phyloP scores from a whole-genome alignment of 2,113 vertebrate species.

The Synodontis membranacea region DNA sequence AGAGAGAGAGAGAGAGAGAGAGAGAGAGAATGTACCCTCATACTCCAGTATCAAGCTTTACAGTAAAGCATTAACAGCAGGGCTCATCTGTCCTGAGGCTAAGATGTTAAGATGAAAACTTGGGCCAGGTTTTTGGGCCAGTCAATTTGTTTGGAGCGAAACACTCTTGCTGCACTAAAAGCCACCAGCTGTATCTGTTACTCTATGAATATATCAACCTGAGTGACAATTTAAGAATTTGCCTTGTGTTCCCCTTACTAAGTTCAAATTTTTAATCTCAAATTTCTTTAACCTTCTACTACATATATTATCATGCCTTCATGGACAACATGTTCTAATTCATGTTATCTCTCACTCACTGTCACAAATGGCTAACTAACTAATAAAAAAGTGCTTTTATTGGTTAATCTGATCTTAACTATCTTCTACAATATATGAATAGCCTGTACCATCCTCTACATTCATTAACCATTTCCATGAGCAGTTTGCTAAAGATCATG shows the following conservation, averaged over 20 bases:
- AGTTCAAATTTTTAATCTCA: neutral
- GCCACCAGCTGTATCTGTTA: constrained; percentile 69
- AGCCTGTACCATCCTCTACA: neutral
- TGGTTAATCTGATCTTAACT: neutral
- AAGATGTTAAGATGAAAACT: constrained; percentile 63
- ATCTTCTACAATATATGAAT: neutral
- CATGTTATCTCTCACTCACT: neutral
- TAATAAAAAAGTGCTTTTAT: neutral
- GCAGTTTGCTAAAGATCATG: no score
- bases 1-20: neutral
- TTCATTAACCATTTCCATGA: neutral
- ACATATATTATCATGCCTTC: neutral
- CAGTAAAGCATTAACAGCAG: constrained; percentile 2
- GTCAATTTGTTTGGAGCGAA: constrained; percentile 64
- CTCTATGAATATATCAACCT: constrained; percentile 71
- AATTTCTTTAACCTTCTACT: neutral
- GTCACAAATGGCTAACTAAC: neutral
- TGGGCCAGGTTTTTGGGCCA: constrained; percentile 63
- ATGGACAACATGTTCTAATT: neutral
- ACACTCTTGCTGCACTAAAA: constrained; percentile 56
- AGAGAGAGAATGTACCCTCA: neutral
- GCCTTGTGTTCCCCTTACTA: neutral
- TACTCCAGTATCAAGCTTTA: neutral
- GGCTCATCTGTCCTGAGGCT: constrained; percentile 69
- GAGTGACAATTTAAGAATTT: constrained; percentile 60